Base-by-base conservation (phyloP, 2,888 invertebrate genomes). In the Lithophane semibrunnea region DNA sequence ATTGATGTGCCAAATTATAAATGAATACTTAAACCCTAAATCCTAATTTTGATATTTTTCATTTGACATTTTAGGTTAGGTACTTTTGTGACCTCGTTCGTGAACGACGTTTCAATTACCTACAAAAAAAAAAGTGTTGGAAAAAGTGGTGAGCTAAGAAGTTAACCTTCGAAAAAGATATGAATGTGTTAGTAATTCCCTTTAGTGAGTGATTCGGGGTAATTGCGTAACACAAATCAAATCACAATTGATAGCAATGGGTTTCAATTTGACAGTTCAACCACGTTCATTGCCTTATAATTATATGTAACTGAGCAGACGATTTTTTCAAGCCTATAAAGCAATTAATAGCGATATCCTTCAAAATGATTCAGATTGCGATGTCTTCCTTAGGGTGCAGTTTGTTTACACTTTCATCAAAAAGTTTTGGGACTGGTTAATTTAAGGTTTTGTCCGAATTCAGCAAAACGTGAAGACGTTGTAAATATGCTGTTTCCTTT, bases 381-480 rank as follows among this genome's bases (percentile, higher is more conserved):
- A 37, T 37, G 65, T 10, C 13, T 49, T 10, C 9, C 1, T 44
- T 44, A 44, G 44, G 44, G 9, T 9, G 44, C 44, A 44, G 44
- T 44, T 73, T 75, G 47, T 49, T 70, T 52, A 60, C 29, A 52
- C 0, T 77, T 77, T 60, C 5, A 21, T 16, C 52, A 47, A 61
- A 44, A 16, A 37, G 21, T 80, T 77, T 77, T 71, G n/a, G n/a
- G 68, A 58, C 18, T 18, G 24, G 10, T 18, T 79, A 66, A 13
- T 76, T 21, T 24, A 42, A 37, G n/a, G 18, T 24, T 47, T 4
- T 29, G 49, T 70, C 49, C 42, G 47, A 71, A 37, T 47, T 63
- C 66, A 70, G 18, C 10, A n/a, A 49, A 24, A 49, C 52, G 12
- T 13, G n/a, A 37, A 29, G 16, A 64, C 13, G 2, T 49, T 54